Evolutionary conservation across 2,888 invertebrate species (phyloP).

Genomic region (Abrostola tripartita): DNA sequence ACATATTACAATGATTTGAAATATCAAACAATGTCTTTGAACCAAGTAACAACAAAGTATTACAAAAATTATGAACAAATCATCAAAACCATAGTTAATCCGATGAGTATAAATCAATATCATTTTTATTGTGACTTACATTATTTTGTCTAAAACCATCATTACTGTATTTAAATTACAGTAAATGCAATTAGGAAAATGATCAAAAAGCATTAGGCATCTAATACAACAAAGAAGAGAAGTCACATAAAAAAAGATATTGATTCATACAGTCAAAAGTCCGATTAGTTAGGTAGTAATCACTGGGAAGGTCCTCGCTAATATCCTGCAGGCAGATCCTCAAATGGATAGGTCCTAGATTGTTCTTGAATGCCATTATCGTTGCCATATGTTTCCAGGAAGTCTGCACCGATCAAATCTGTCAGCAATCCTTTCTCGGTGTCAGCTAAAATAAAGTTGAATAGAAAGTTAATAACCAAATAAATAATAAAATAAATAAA

Average conservation of each 20-base stretch:
- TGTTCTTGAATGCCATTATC: not conserved
- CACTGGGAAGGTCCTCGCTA: not conserved
- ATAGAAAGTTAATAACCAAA: not conserved
- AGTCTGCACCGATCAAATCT: slow-evolving; percentile 11
- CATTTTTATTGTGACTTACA: no score
- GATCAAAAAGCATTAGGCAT: no score
- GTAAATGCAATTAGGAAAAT: no score
- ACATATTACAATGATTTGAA: no score
- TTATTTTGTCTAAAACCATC: no score
- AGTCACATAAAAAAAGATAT: not conserved
- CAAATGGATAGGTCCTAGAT: slow-evolving; percentile 2
- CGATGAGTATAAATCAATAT: no score
- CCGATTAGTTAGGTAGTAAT: not conserved
- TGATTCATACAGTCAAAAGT: not conserved
- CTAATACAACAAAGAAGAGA: no score
- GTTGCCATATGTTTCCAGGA: not conserved
- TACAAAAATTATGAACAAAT: no score
- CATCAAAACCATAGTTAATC: no score
- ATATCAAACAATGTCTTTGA: no score
- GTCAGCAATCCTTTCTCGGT: slow-evolving; percentile 19
- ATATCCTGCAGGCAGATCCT: not conserved
- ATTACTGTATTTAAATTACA: no score
- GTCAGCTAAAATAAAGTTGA: slow-evolving; percentile 22
- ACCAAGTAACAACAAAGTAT: no score
- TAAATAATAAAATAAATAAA: not conserved